Evolutionary conservation across 2,888 invertebrate species (phyloP).

Genomic region (Gandaritis pyraliata): DNA sequence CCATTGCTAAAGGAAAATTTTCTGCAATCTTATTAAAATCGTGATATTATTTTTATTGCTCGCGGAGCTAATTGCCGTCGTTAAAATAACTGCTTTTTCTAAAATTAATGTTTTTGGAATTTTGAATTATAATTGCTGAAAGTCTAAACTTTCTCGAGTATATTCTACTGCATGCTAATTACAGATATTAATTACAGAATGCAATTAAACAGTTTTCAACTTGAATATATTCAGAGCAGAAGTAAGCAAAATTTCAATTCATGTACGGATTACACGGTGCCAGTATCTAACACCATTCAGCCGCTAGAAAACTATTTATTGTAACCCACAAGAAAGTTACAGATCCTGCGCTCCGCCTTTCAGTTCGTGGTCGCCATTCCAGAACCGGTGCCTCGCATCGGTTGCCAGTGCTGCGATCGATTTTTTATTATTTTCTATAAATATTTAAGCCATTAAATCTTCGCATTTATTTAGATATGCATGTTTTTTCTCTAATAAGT

Average conservation of each 20-base stretch:
- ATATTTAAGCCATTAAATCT: no score
- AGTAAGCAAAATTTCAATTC: slow-evolving; percentile 58
- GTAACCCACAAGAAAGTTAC: no score
- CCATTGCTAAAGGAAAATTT: slow-evolving; percentile 14
- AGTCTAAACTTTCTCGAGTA: slow-evolving; percentile 54
- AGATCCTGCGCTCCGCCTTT: no score
- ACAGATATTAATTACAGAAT: slow-evolving; percentile 61
- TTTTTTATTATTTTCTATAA: no score
- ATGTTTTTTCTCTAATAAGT: no score
- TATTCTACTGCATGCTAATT: slow-evolving; percentile 66
- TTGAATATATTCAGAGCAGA: slow-evolving; percentile 50
- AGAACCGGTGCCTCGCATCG: no score
- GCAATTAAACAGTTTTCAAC: slow-evolving; percentile 72
- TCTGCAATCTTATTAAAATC: slow-evolving; percentile 32
- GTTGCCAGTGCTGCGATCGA: no score
- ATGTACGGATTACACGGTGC: slow-evolving; percentile 2
- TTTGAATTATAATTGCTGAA: slow-evolving; percentile 33
- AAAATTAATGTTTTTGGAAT: slow-evolving; percentile 38
- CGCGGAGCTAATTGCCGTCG: slow-evolving; percentile 32
- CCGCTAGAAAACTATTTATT: no score
- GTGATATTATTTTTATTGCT: slow-evolving; percentile 38
- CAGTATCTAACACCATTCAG: neutral
- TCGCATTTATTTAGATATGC: no score
- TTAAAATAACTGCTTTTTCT: slow-evolving; percentile 35
- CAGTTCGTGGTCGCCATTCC: no score